phyloP scores from a whole-genome alignment of 2,888 invertebrate species.

The Campoplex capitator region DNA sequence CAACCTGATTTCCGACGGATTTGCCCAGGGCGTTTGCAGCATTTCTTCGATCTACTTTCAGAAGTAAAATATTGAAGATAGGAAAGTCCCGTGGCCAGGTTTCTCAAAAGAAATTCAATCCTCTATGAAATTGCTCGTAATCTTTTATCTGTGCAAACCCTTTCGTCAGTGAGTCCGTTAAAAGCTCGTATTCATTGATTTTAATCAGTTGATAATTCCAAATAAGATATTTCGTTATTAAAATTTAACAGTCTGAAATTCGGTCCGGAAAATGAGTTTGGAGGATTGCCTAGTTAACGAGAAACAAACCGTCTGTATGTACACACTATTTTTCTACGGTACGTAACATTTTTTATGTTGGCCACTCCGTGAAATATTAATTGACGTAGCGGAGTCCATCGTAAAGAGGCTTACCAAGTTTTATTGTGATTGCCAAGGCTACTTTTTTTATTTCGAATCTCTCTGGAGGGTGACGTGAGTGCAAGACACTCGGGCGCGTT shows the following conservation, averaged over 20 bases:
- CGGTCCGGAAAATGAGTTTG: background rate
- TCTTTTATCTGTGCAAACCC: background rate
- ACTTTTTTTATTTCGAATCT: slow-evolving; percentile 11
- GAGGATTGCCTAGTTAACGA: background rate
- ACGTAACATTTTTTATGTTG: background rate
- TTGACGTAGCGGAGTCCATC: background rate
- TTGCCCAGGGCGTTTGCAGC: background rate
- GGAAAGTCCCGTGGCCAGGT: background rate
- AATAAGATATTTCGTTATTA: background rate
- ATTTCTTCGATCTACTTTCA: background rate
- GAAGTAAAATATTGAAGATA: background rate
- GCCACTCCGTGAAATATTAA: background rate
- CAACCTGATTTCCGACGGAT: background rate
- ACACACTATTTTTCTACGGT: background rate
- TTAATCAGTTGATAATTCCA: background rate
- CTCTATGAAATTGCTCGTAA: background rate
- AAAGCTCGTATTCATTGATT: too few relatives aligned
- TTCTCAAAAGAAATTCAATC: background rate
- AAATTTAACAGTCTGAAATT: background rate
- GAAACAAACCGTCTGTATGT: background rate
- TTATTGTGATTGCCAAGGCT: slow-evolving; percentile 35
- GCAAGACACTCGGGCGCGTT: slow-evolving; percentile 20
- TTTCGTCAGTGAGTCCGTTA: background rate
- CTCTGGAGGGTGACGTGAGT: slow-evolving; percentile 15
- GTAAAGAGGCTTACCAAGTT: slow-evolving; percentile 3